These are phyloP conservation scores for Actias luna DNA, from an alignment of 2,888 invertebrate genomes.

Conservation along the genomic window DNA sequence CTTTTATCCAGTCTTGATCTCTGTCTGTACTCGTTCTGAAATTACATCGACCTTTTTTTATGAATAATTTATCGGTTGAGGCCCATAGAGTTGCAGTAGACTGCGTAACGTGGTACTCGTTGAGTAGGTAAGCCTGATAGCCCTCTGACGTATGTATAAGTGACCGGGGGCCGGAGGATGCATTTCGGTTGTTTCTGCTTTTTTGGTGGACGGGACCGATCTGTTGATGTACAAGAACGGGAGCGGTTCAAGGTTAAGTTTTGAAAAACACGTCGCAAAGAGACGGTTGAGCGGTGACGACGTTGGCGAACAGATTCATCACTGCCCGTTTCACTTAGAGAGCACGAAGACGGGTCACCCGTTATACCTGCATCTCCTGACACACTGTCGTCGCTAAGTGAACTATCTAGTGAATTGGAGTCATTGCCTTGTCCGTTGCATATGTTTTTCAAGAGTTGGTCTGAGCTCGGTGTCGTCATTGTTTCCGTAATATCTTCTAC, in stretches of 20 bases:
- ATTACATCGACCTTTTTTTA: slow-evolving; percentile 20
- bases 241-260: slow-evolving; percentile 85
- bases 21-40: slow-evolving; percentile 45
- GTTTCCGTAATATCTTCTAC: slow-evolving; percentile 80
- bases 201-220: slow-evolving; percentile 69
- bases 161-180: slow-evolving; percentile 89
- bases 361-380: slow-evolving; percentile 61
- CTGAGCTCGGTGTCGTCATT: slow-evolving; percentile 80
- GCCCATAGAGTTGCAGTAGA: slow-evolving; percentile 57
- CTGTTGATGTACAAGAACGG: slow-evolving; percentile 82
- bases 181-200: slow-evolving; percentile 86
- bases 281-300: slow-evolving; percentile 82
- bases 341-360: slow-evolving; percentile 75
- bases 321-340: slow-evolving; percentile 84
- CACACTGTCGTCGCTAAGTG: slow-evolving; percentile 73
- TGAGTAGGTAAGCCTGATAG: slow-evolving; percentile 91
- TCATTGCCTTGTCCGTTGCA: slow-evolving; percentile 80
- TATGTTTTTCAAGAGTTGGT: slow-evolving; percentile 85
- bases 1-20: slow-evolving; percentile 73
- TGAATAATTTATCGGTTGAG: slow-evolving; percentile 61
- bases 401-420: slow-evolving; percentile 67
- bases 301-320: slow-evolving; percentile 79
- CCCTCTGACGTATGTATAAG: slow-evolving; percentile 90
- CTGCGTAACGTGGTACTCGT: slow-evolving; percentile 85
- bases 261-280: slow-evolving; percentile 87